These are phyloP conservation scores for Monomorium pharaonis DNA, from an alignment of 1,140 invertebrate genomes.

Conservation along the genomic window DNA sequence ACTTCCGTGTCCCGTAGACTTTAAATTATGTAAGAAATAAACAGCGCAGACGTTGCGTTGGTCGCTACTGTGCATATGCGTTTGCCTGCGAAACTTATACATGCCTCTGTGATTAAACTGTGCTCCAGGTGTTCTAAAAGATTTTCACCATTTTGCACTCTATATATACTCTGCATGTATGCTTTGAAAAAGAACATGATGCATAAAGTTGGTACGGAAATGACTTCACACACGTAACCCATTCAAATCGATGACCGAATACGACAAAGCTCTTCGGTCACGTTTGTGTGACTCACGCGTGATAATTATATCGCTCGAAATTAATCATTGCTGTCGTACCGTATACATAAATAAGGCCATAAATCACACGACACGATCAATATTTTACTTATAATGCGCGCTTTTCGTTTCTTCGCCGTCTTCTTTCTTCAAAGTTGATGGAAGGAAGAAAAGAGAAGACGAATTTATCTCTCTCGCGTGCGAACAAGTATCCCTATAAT, in stretches of 20 bases:
- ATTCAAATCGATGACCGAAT: slow-evolving; percentile 10
- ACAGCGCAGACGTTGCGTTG: slow-evolving; percentile 28
- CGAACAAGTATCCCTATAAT: neutral
- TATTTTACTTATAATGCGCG: slow-evolving; percentile 15
- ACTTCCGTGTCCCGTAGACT: slow-evolving; percentile 36
- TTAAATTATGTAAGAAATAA: slow-evolving; percentile 74
- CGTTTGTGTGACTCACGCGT: neutral
- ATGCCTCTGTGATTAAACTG: slow-evolving; percentile 63
- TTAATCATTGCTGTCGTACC: slow-evolving; percentile 14
- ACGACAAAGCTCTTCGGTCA: neutral
- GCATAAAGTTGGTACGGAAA: neutral
- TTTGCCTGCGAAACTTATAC: slow-evolving; percentile 42
- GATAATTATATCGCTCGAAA: slow-evolving; percentile 43
- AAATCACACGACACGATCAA: slow-evolving; percentile 32
- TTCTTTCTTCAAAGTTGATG: slow-evolving; percentile 1
- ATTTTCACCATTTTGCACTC: slow-evolving; percentile 59
- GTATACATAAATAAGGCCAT: slow-evolving; percentile 22
- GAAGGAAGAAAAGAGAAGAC: neutral
- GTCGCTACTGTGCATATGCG: neutral
- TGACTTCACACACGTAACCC: neutral
- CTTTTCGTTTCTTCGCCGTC: neutral
- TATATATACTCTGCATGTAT: neutral
- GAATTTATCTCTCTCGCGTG: neutral
- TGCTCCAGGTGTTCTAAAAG: slow-evolving; percentile 64
- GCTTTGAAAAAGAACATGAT: neutral